Evolutionary conservation across 2,113 vertebrate genomes (phyloP).

Genomic region (Baryphthengus martii): DNA sequence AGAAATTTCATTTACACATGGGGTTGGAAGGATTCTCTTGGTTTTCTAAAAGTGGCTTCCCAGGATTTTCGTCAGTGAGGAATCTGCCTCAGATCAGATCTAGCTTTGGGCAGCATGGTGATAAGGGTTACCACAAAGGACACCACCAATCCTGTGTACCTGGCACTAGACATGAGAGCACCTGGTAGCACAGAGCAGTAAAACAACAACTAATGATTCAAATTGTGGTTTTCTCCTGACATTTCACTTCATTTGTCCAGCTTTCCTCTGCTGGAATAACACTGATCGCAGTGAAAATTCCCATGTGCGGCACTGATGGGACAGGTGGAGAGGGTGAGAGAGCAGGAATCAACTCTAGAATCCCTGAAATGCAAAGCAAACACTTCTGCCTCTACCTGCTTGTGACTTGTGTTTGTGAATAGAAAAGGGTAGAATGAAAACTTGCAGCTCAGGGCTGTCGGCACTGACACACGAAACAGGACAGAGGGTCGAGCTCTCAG

Average conservation of each 20-base stretch:
- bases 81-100: neutral
- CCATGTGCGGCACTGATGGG: neutral
- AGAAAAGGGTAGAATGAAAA: neutral
- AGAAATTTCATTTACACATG: neutral
- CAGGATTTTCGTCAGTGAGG: neutral
- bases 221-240: neutral
- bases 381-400: neutral
- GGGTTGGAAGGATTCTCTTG: neutral
- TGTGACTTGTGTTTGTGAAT: neutral
- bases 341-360: neutral
- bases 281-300: neutral
- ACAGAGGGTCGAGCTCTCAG: neutral
- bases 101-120: neutral
- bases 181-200: neutral
- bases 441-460: neutral
- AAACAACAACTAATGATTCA: neutral
- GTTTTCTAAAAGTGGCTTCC: neutral
- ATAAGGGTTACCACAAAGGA: neutral
- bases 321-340: neutral
- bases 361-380: neutral
- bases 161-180: neutral
- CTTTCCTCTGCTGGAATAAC: neutral
- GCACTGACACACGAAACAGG: neutral
- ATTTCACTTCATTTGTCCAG: neutral
- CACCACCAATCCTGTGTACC: neutral